Base-by-base conservation (phyloP, 2,888 invertebrate species). In the Spodoptera exigua region DNA sequence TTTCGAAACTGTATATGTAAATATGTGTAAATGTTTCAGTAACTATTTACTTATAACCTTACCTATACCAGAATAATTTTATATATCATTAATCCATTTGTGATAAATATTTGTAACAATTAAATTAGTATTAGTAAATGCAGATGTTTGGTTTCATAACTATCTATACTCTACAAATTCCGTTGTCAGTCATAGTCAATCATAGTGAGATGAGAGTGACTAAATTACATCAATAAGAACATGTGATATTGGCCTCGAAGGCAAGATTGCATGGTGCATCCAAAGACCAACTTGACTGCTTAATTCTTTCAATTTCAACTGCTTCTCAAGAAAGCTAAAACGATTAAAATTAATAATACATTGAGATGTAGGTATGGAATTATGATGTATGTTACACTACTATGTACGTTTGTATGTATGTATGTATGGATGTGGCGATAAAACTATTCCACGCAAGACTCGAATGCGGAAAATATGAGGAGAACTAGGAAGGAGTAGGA, bases 71-170 rank as follows among this genome's bases (percentile, higher is more conserved):
- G 62, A 69, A 61, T 55, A 44, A 67, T 53, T 62, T 54, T 61
- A 66, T 61, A 68, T 51, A 62, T 62, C 64, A 64, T 66, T 57
- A 64, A 58, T 64, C 54, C 54, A 68, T 73, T 74, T 80, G 75
- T 76, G 71, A 76, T 66, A 47, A 70, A 53, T 60, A 76, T 70
- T 78, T 71, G 65, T 77, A 78, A 81, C 74, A 80, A 73, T 73
- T 74, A 83, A 78, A 80, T 65, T 79, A 84, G 70, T 87, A 80
- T 65, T 80, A 84, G 70, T 87, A 87, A 87, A 87, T 87, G 87
- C 87, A 83, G 56, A 76, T 66, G 73, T 77, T 82, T 81, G 76
- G 79, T 85, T 78, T 69, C 67, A 72, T 80, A 82, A 68, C 56
- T 68, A 70, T 61, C 27, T 69, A 61, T 69, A 70, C 70, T 66